Evolutionary conservation across 2,113 vertebrate genomes (phyloP), one percentile per base, ranked within the genome.

Genomic region (Galemys pyrenaicus): DNA sequence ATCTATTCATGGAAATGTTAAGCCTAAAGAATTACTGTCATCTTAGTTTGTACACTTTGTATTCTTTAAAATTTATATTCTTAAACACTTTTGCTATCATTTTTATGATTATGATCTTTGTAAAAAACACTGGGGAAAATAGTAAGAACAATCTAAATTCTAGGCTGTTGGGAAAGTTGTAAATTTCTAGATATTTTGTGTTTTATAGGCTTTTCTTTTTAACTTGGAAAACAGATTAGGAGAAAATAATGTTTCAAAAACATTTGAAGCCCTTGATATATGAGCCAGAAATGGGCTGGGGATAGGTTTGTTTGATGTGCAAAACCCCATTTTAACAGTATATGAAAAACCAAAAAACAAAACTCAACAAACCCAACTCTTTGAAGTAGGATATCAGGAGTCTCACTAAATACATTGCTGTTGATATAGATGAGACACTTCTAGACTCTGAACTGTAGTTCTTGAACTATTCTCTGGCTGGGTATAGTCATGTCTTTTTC

Each of bases 371-470:
- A 0, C 9, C n/a, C 39, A 83, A 3, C 13, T 87, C 84, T 95
- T 95, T 94, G 79, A 95, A 95, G 58, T 87, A 26, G 15, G 19
- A 10, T 92, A 71, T 80, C 60, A 90, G 90, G 19, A 94, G 19
- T 87, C 46, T 73, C 56, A 91, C 26, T 65, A 49, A 87, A 67
- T 84, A 19, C n/a, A 89, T 91, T 96, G 89, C 70, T 75, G 15
- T 51, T 85, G 87, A 84, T 92, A 65, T 74, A 85, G 87, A 96
- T 96, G 93, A 89, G 70, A 49, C 41, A 71, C 35, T 62, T n/a
- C 26, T 44, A 49, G 64, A 17, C 12, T 71, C 60, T 71, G 56
- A 41, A 12, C 65, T 89, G 6, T 75, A 70, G 64, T 82, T 87
- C 60, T 81, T 51, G 68, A 68, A 12, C 9, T 87, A 2, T 65